These are phyloP conservation scores for Aldrovandia affinis DNA, from an alignment of 2,797 vertebrate species.

Conservation along the genomic window DNA sequence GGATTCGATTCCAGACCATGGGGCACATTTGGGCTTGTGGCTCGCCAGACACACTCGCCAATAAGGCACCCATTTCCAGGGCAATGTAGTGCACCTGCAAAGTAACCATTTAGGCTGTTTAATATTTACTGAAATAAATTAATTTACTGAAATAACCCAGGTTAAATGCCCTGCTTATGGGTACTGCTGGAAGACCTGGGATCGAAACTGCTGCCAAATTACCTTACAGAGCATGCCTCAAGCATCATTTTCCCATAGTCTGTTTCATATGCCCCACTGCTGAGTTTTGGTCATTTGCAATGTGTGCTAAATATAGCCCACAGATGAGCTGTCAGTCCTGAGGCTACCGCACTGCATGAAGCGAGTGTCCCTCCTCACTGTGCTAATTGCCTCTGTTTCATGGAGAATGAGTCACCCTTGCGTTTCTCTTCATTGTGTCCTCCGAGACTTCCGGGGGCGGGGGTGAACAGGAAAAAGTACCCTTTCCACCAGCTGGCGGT, in stretches of 20 bases:
- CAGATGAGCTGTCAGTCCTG: constrained; percentile 6
- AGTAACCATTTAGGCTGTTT: too few relatives aligned
- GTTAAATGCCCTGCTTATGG: too few relatives aligned
- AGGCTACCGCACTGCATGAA: not conserved
- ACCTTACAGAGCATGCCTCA: not conserved
- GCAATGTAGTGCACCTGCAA: too few relatives aligned
- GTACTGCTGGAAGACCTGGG: too few relatives aligned
- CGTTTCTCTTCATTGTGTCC: not conserved
- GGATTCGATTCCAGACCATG: not conserved
- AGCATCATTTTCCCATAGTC: constrained; percentile 8
- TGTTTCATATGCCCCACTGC: not conserved
- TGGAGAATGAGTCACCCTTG: constrained; percentile 19
- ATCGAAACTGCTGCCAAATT: not conserved
- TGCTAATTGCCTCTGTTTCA: constrained; percentile 29
- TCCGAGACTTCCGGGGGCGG: not conserved
- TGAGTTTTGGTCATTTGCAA: constrained; percentile 15
- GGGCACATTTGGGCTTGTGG: too few relatives aligned
- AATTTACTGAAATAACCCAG: too few relatives aligned
- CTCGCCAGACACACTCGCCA: too few relatives aligned
- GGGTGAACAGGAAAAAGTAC: constrained; percentile 15
- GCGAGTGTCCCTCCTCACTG: not conserved
- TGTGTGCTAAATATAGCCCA: not conserved
- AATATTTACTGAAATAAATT: too few relatives aligned
- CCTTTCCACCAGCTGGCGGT: not conserved
- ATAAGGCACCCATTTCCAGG: too few relatives aligned